Evolutionary conservation across 2,888 invertebrate species (phyloP).

Genomic region (Ochlodes sylvanus): DNA sequence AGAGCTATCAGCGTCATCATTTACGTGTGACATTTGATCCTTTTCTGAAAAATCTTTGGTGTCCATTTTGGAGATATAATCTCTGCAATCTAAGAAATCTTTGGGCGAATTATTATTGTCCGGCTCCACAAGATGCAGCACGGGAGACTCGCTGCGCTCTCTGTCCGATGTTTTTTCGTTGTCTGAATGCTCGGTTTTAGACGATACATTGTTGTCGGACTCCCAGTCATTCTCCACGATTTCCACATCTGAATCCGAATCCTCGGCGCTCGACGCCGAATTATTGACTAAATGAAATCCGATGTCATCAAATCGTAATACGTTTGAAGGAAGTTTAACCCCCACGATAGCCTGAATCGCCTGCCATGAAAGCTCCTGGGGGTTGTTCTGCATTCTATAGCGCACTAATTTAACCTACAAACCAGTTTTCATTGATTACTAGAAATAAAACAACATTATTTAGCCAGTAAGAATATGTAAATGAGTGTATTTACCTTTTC

Average conservation of each 20-base stretch:
- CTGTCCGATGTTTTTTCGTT: slow-evolving; percentile 77
- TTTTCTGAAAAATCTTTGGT: slow-evolving; percentile 72
- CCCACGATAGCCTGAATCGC: slow-evolving; percentile 84
- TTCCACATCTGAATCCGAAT: slow-evolving; percentile 82
- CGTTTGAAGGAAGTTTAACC: slow-evolving; percentile 82
- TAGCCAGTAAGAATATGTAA: slow-evolving; percentile 44
- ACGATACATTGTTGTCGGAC: slow-evolving; percentile 78
- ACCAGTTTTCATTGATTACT: slow-evolving; percentile 78
- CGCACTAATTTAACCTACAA: slow-evolving; percentile 85
- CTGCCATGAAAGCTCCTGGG: slow-evolving; percentile 86
- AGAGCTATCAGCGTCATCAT: slow-evolving; percentile 77
- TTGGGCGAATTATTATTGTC: slow-evolving; percentile 78
- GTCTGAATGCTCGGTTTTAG: slow-evolving; percentile 78
- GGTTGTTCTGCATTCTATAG: slow-evolving; percentile 86
- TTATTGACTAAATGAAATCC: slow-evolving; percentile 80
- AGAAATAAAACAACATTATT: slow-evolving; percentile 47
- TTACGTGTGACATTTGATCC: slow-evolving; percentile 65
- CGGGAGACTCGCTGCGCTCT: slow-evolving; percentile 76
- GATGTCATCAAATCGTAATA: slow-evolving; percentile 82
- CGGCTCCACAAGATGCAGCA: slow-evolving; percentile 77
- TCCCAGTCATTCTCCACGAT: slow-evolving; percentile 83
- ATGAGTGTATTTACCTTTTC: slow-evolving; percentile 69
- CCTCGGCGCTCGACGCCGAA: slow-evolving; percentile 76
- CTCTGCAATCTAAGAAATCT: slow-evolving; percentile 71
- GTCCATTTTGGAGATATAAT: slow-evolving; percentile 73